These are phyloP conservation scores for Furcula furcula DNA, from an alignment of 2,888 invertebrate genomes.

Conservation along the genomic window DNA sequence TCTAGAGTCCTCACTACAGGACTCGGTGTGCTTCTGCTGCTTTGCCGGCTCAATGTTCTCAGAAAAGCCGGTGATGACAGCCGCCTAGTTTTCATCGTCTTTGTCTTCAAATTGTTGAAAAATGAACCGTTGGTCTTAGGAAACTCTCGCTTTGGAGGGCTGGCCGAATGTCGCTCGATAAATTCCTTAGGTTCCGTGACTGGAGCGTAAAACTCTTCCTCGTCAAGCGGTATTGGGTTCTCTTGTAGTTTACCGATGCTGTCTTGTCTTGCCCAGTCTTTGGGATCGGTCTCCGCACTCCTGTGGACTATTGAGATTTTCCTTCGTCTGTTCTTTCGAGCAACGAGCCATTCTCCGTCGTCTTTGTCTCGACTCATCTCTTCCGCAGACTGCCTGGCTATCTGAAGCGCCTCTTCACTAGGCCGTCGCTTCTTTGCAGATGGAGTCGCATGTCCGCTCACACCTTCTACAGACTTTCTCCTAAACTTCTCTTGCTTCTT, in stretches of 20 bases:
- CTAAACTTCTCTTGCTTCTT: constrained; percentile 71
- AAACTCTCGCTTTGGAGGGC: constrained; percentile 49
- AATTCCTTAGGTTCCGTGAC: constrained; percentile 71
- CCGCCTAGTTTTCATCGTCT: constrained; percentile 76
- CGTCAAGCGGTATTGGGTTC: constrained; percentile 79
- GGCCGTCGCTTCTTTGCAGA: constrained; percentile 84
- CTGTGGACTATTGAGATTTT: constrained; percentile 70
- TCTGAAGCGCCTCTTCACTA: constrained; percentile 87
- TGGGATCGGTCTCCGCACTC: constrained; percentile 60
- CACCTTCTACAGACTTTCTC: constrained; percentile 85
- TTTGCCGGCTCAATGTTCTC: constrained; percentile 79
- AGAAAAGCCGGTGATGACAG: constrained; percentile 83
- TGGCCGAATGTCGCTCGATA: constrained; percentile 37
- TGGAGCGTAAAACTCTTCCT: constrained; percentile 78
- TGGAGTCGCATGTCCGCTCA: constrained; percentile 76
- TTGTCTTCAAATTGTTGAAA: constrained; percentile 69
- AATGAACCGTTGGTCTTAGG: constrained; percentile 74
- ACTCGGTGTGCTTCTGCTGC: constrained; percentile 66
- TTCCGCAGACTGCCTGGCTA: constrained; percentile 82
- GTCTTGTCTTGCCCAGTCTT: constrained; percentile 56
- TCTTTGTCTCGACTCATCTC: constrained; percentile 71
- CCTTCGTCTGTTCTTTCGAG: constrained; percentile 72
- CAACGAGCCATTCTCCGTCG: constrained; percentile 71
- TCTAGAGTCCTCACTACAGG: constrained; percentile 57
- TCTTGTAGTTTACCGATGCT: constrained; percentile 67